phyloP scores from a whole-genome alignment of 2,113 vertebrate species.

The Xiphophorus couchianus region DNA sequence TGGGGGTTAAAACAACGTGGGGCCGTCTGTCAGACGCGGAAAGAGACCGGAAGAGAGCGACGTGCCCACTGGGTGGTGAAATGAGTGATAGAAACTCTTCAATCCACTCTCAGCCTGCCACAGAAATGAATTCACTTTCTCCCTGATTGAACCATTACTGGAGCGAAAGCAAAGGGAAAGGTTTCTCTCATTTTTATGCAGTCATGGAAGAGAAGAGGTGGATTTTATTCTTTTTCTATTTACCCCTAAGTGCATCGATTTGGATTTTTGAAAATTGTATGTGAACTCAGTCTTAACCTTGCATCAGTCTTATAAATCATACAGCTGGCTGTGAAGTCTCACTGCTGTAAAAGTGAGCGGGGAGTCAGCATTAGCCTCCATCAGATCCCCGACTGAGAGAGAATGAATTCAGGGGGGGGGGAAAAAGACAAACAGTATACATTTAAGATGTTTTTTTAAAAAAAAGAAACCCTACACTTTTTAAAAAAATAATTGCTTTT shows the following conservation, averaged over 20 bases:
- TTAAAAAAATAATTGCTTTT: not conserved
- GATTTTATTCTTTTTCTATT: conserved; percentile 18
- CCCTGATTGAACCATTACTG: conserved; percentile 55
- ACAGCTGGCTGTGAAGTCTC: conserved; percentile 27
- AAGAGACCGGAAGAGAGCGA: conserved; percentile 32
- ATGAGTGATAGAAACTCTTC: conserved; percentile 68
- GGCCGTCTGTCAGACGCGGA: conserved; percentile 51
- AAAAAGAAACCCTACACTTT: not conserved
- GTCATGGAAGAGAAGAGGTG: conserved; percentile 29
- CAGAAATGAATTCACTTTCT: conserved; percentile 58
- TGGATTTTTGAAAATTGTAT: conserved; percentile 10
- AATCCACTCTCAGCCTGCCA: conserved; percentile 52
- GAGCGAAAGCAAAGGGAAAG: conserved; percentile 23
- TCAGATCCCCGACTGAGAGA: conserved; percentile 6
- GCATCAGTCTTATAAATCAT: conserved; percentile 43
- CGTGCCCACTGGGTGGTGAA: conserved; percentile 46
- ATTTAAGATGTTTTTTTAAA: conserved; percentile 7
- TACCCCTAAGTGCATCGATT: conserved; percentile 42
- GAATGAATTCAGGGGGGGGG: not conserved
- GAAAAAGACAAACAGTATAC: not conserved
- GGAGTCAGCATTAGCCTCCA: conserved; percentile 14
- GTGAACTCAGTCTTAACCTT: conserved; percentile 27
- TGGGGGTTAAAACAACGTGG: conserved; percentile 49
- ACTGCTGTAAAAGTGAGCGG: conserved; percentile 23
- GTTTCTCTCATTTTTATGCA: conserved; percentile 41